Base-by-base conservation (phyloP, 1,140 invertebrate genomes). In the Rhizoglyphus robini region DNA sequence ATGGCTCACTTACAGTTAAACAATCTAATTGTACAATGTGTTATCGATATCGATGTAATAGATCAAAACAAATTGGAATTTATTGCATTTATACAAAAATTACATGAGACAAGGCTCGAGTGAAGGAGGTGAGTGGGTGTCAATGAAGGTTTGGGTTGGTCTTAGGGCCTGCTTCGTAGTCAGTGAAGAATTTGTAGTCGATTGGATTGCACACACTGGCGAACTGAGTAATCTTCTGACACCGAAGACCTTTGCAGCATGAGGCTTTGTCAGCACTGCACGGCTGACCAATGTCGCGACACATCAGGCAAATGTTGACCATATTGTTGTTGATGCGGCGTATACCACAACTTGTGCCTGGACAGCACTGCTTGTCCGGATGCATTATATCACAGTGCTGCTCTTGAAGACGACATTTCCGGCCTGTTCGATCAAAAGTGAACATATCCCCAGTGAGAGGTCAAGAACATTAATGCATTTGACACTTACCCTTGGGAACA, bases 321-420 rank as follows among this genome's bases (percentile, higher is more conserved):
- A 64, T 4, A 57, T 64, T 47, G 25, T 64, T 48, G 25, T 48
- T 48, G 27, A 31, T 64, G 8, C 8, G 25, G 3, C 46, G 2
- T 27, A 64, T 48, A 25, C 63, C 63, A 31, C 63, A 64, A 57
- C 63, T 64, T 8, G 63, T 64, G 1, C 63, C 63, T 8, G 63
- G 63, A 64, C 63, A 64, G 29, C 63, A 64, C 18, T 51, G 47
- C 29, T 64, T 64, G 1, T 30, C 29, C 27, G 63, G 63, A 38
- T 51, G 27, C 63, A 51, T 51, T n/a, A 60, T 60, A 27, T 60
- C 58, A 32, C 58, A 60, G 15, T 60, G 58, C 27, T 49, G 41
- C 18, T 51, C 63, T 38, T 64, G 63, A n/a, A 64, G 63, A 34
- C 46, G 63, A 64, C 63, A 64, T 64, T 51, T 48, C 27, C 63